phyloP scores from a whole-genome alignment of 1,140 invertebrate genomes.

The roundworm (Caenorhabditis elegans) region DNA sequence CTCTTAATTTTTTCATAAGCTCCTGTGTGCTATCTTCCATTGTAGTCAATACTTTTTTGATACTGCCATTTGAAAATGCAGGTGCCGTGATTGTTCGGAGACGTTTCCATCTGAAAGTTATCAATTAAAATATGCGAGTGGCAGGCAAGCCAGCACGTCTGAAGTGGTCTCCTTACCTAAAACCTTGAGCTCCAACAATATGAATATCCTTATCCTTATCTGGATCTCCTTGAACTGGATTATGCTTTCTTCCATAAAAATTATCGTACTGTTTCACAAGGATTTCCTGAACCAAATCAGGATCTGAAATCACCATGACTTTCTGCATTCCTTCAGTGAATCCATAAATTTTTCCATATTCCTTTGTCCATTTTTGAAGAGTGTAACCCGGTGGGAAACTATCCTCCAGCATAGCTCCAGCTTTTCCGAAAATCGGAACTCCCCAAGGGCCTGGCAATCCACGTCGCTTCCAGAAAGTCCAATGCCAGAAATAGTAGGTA shows the following conservation, averaged over 20 bases:
- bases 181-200: neutral
- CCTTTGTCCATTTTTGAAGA: neutral
- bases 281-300: conserved; percentile 67
- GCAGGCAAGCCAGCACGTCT: too few species aligned
- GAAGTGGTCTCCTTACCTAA: too few species aligned
- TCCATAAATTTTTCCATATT: conserved; percentile 48
- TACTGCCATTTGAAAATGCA: too few species aligned
- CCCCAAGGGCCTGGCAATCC: neutral
- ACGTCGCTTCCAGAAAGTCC: neutral
- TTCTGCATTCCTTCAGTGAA: conserved; percentile 55
- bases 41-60: neutral
- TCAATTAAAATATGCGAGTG: too few species aligned
- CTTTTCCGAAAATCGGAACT: neutral
- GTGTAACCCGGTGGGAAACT: too few species aligned
- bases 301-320: conserved; percentile 67
- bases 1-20: neutral
- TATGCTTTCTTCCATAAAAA: conserved; percentile 67
- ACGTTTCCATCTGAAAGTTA: too few species aligned
- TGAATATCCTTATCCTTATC: conserved; percentile 32
- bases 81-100: too few species aligned
- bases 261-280: conserved; percentile 68
- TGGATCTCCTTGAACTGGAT: conserved; percentile 38
- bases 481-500: neutral
- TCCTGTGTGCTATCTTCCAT: neutral
- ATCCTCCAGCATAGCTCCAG: too few species aligned